Evolutionary conservation across 2,113 vertebrate species (phyloP).

Genomic region (Barbus barbus): DNA sequence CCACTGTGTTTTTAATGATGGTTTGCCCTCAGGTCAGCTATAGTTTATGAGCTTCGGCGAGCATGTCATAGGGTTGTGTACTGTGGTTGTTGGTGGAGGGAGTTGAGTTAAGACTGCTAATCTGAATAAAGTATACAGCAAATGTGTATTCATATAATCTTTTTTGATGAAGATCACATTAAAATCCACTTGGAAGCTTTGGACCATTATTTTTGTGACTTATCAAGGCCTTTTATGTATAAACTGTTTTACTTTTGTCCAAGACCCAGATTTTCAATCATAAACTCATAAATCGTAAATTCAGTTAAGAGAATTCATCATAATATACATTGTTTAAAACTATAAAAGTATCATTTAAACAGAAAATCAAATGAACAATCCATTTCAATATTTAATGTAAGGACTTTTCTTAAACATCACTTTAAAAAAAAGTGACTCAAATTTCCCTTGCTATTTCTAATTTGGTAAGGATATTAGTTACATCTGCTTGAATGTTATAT

Average conservation of each 20-base stretch:
- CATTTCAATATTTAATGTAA: not conserved
- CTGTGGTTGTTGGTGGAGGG: conserved; percentile 1
- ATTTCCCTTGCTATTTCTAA: not conserved
- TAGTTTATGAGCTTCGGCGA: not conserved
- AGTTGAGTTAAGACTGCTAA: not conserved
- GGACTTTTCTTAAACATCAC: not conserved
- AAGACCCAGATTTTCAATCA: not conserved
- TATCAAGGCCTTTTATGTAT: not conserved
- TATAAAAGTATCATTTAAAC: not conserved
- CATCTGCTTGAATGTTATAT: too few relatives aligned
- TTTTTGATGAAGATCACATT: not conserved
- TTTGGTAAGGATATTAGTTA: not conserved
- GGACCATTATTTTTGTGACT: too few relatives aligned
- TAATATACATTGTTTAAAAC: not conserved
- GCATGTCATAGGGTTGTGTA: not conserved
- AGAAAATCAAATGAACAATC: not conserved
- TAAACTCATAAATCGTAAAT: too few relatives aligned
- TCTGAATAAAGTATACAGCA: not conserved
- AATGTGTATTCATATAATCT: not conserved
- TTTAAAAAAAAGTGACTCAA: not conserved
- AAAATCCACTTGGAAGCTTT: not conserved
- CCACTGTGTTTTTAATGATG: conserved; percentile 39
- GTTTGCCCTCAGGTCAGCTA: conserved; percentile 30
- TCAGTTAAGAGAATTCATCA: not conserved
- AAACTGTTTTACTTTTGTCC: not conserved